A percentile compares a stretch with the other conserved stretches of the same genome.
Conservation (phyloP, 1,140 invertebrate species). For the Coenobita brevimanus region DNA sequence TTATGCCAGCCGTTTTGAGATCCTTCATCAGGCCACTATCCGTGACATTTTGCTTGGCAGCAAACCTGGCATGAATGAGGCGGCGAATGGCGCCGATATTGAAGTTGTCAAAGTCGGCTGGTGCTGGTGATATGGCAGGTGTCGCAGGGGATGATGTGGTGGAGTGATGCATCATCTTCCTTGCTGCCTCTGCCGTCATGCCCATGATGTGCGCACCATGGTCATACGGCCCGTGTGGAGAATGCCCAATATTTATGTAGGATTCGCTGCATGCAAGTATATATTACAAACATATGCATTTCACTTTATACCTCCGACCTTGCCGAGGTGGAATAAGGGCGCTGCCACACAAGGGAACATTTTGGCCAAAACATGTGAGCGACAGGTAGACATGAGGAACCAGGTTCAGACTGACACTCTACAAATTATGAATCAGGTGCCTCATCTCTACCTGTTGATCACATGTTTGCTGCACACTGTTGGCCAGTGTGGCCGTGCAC, state of each 20-base stretch:
- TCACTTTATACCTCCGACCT: constrained; percentile 1
- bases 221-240: neutral
- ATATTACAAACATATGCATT: constrained; percentile 3
- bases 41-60: neutral
- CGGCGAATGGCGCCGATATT: neutral
- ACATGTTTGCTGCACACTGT: constrained; percentile 16
- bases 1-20: no score
- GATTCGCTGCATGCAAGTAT: neutral
- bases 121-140: no score
- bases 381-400: no score
- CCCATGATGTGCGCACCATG: neutral
- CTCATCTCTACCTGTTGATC: no score
- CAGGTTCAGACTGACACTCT: no score
- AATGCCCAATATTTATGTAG: neutral
- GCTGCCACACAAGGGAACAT: no score
- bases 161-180: neutral
- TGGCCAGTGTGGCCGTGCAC: neutral
- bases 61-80: neutral
- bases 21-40: neutral
- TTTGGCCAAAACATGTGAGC: no score
- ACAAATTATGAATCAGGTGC: no score
- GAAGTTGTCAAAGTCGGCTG: neutral
- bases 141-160: neutral
- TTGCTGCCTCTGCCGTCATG: neutral
- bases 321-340: neutral